Percentiles rank a stretch among this genome's conserved stretches.
Conservation (phyloP, 1,140 invertebrate species). For the Formica selysi region DNA sequence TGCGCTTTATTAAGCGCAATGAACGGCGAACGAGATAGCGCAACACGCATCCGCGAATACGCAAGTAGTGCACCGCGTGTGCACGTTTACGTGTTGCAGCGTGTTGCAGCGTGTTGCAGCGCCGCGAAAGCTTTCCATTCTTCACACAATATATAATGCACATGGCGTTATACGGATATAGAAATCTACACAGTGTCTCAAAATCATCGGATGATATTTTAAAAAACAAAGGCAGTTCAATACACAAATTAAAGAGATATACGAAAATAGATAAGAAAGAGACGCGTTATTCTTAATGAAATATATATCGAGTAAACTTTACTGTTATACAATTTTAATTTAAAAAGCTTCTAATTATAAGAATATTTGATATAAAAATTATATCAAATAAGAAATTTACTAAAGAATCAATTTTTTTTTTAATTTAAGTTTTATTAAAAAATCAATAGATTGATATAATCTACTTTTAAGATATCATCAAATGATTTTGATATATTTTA, state of each 20-base stretch:
- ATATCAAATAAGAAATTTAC: not conserved
- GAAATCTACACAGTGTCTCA: slow-evolving; percentile 27
- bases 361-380: not conserved
- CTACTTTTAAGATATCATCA: slow-evolving; percentile 1
- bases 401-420: not conserved
- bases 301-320: not conserved
- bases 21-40: slow-evolving; percentile 31
- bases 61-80: slow-evolving; percentile 33
- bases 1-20: slow-evolving; percentile 27
- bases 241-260: too few relatives aligned
- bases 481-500: slow-evolving; percentile 31
- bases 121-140: slow-evolving; percentile 22
- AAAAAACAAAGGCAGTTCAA: not conserved
- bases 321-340: not conserved
- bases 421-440: not conserved
- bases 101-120: slow-evolving; percentile 28
- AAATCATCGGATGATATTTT: slow-evolving; percentile 14
- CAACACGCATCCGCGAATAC: slow-evolving; percentile 24
- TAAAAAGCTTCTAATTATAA: not conserved
- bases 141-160: slow-evolving; percentile 29
- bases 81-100: not conserved
- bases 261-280: too few relatives aligned
- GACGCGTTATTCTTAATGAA: too few relatives aligned
- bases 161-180: slow-evolving; percentile 37
- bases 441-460: not conserved